Base-by-base conservation (phyloP, 2,113 vertebrate species). In the Halcyon senegalensis region DNA sequence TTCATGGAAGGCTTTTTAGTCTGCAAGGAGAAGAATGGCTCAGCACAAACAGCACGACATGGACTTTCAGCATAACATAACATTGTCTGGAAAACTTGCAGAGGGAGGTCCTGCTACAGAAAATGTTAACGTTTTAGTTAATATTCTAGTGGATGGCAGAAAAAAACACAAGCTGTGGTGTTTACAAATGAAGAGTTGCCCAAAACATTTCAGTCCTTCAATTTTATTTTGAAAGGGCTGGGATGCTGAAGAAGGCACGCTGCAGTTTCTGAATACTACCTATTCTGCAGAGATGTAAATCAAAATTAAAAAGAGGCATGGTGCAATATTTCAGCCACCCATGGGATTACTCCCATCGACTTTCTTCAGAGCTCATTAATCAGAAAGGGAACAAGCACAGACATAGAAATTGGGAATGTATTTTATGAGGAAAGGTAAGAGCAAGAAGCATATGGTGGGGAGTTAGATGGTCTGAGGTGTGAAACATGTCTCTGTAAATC, bases 401-500 rank as follows among this genome's bases (percentile, higher is more conserved):
- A 31, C 41, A 84, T 63, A 85, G 78, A 74, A 76, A 58, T 0
- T 31, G 7, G 16, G 63, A 33, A 76, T 15, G 2, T 33, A 46
- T 82, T 93, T 93, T 79, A 53, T 39, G 44, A 70, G 70, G 53
- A 83, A 88, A 85, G 46, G 58, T 28, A 79, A 93, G 62, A 10
- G 44, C 1, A 4, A 73, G 78, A 79, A 73, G 48, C 68, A 67
- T 89, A 83, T 73, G 70, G 63, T 21, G 58, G 70, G 84, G 62
- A 93, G 91, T 62, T 77, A 67, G 41, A 43, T 35, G 28, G 68
- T 31, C 41, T 77, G 76, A 86, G 78, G 91, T 66, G 63, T 93
- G 87, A 93, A 91, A 62, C 74, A 93, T 15, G 10, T 48, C 79
- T 79, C 59, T 92, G 88, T 86, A 83, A 94, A 78, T 51, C 28